Base-by-base conservation (phyloP, 2,113 vertebrate genomes). In the Brachypteracias leptosomus region DNA sequence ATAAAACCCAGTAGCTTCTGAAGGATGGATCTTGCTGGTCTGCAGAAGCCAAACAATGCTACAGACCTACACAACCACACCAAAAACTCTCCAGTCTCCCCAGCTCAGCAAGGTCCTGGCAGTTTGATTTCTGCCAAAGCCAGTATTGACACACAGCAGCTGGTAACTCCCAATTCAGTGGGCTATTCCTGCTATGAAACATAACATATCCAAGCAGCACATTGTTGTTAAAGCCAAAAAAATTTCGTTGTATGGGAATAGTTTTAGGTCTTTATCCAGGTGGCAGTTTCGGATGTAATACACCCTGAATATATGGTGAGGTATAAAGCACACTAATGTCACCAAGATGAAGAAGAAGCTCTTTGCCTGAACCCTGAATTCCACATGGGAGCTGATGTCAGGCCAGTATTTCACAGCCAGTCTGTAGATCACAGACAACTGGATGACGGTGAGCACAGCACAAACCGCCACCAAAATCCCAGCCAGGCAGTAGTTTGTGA, bases 161-260 rank as follows among this genome's bases (percentile, higher is more conserved):
- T 75, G n/a, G 29, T 31, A 49, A 22, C 20, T 81, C 24, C 4
- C 8, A 20, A 13, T 42, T 96, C 88, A 97, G 44, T 92, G 97
- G 42, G 92, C 86, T 85, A 96, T 88, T 54, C 97, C 97, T 55
- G 95, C 83, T 85, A 85, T 7, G 59, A 98, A 97, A 63, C 94
- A 98, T 70, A 98, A 57, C 97, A 97, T 97, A 79, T 98, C 97
- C 73, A 98, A 73, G 52, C 97, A 97, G 93, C 97, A 98, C 90
- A 96, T 81, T 17, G 97, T 54, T 10, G 97, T 94, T 57, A 97
- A 89, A 94, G 97, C 97, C 67, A 97, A n/a, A 86, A 96, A 97
- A 38, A 97, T 75, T 93, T 98, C 96, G 0, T 97, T 97, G 28
- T 96, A 98, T 54, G 74, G 35, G 24, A 97, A 38, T 35, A 98